Base-by-base conservation (phyloP, 2,797 vertebrate genomes). In the Limnodromus scolopaceus region DNA sequence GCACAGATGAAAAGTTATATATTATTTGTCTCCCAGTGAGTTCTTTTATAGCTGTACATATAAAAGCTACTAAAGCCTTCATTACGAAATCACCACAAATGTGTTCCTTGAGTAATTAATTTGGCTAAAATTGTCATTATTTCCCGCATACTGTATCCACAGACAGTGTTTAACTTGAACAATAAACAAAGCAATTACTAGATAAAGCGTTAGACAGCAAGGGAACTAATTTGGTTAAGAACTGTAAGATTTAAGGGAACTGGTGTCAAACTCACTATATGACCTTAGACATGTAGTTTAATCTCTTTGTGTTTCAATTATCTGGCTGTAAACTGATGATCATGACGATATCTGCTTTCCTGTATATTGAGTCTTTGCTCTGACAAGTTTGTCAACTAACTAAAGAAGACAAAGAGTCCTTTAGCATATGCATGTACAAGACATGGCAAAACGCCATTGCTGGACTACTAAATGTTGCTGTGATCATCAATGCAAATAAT, bases 401-500 rank as follows among this genome's bases (percentile, higher is more conserved):
- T 51, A 63, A 86, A 34, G 72, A 84, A 49, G 45, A 85, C 30
- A 64, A 70, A 76, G 19, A 45, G 2, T 3, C 6, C 32, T 72
- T 85, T 55, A 76, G 27, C 28, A 77, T 60, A 48, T 11, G 9
- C 24, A 45, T 10, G 7, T 39, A 70, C n/a, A 32, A 72, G 53
- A n/a, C 11, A 22, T 23, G 20, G 58, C 25, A 75, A 61, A 78
- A 88, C 0, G 0, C 4, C 34, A 6, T 9, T 81, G 38, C 77
- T 78, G 80, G 49, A 39, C 79, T 91, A 74, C 43, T 94, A 74
- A 51, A 70, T 66, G 53, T 53, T 87, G 30, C 22, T 81, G 69
- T 85, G 76, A 75, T 86, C 61, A 75, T 89, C 80, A 84, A 24
- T 72, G 72, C 45, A 91, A 91, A 77, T 74, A 89, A 93, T 74